Evolutionary conservation across 2,888 invertebrate genomes (phyloP), one percentile per base, ranked within the genome.

Genomic region (Microchrysa polita): DNA sequence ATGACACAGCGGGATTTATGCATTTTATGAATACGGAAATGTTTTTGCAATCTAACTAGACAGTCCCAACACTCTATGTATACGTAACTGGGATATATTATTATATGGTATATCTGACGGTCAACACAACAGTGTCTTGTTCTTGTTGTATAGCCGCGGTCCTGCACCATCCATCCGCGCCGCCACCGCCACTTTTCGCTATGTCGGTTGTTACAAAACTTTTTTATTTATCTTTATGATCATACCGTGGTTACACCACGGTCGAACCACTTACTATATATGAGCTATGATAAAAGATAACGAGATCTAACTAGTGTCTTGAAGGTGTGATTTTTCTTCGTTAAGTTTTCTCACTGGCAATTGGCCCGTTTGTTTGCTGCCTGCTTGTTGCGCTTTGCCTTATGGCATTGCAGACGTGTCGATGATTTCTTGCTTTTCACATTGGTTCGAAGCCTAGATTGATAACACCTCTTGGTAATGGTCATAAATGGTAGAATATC

Each of bases 1-100:
- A 55, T 55, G 55, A 42, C 69, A 69, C 69, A 69, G 69, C 69
- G 69, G 69, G 69, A 69, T 69, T 69, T 69, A 69, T 69, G 69
- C 69, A 69, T 55, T 69, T 69, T 69, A 69, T 69, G 69, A 69
- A 69, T 69, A 69, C 69, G 69, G 69, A 69, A 69, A 69, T 69
- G 69, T 57, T 69, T 59, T 57, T 57, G 57, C 69, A 34, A 67
- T 60, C 42, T 16, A 44, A 44, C 44, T 27, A 18, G 23, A 40
- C 18, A 40, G 34, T n/a, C 34, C 20, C 18, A 52, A n/a, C 14
- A 67, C 52, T 67, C 42, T 57, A n/a, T n/a, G n/a, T n/a, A n/a
- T 9, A 55, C 40, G 5, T 22, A 16, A 27, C 12, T 10, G 22
- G 40, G 61, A 16, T 40, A n/a, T 23, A n/a, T n/a, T n/a, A n/a